Evolutionary conservation across 2,888 invertebrate genomes (phyloP).

Genomic region (Ormia ochracea): DNA sequence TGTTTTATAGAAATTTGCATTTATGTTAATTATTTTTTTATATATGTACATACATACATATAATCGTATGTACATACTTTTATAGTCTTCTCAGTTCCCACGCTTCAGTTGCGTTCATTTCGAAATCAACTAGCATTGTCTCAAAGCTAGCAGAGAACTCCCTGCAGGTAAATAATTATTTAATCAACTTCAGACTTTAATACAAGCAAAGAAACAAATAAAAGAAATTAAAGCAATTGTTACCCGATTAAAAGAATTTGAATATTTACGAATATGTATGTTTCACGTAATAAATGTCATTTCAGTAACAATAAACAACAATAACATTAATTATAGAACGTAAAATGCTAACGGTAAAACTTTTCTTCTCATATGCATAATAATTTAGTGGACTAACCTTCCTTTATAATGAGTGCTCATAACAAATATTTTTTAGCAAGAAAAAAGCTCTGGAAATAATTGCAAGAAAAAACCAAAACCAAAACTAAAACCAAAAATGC

Average conservation of each 20-base stretch:
- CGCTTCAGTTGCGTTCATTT: slow-evolving; percentile 23
- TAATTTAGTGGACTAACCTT: background rate
- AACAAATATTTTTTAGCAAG: background rate
- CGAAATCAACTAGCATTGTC: background rate
- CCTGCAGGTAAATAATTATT: background rate
- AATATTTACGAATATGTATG: slow-evolving; percentile 1
- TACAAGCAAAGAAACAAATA: slow-evolving; percentile 10
- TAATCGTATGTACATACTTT: no score
- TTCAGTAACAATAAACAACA: background rate
- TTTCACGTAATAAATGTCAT: slow-evolving; percentile 27
- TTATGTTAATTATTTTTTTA: slow-evolving; percentile 38
- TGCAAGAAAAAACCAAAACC: no score
- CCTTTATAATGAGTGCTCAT: background rate
- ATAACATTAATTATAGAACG: slow-evolving; percentile 27
- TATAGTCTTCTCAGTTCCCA: slow-evolving; percentile 35
- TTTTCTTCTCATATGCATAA: background rate
- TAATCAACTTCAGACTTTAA: background rate
- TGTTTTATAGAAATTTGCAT: slow-evolving; percentile 41
- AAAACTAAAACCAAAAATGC: no score
- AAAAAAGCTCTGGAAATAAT: slow-evolving; percentile 1
- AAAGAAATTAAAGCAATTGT: slow-evolving; percentile 1
- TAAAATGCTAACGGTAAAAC: slow-evolving; percentile 15
- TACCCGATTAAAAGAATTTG: background rate
- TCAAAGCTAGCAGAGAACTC: background rate
- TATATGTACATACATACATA: no score